phyloP scores from a whole-genome alignment of 2,888 invertebrate genomes.

The Hypena proboscidalis region DNA sequence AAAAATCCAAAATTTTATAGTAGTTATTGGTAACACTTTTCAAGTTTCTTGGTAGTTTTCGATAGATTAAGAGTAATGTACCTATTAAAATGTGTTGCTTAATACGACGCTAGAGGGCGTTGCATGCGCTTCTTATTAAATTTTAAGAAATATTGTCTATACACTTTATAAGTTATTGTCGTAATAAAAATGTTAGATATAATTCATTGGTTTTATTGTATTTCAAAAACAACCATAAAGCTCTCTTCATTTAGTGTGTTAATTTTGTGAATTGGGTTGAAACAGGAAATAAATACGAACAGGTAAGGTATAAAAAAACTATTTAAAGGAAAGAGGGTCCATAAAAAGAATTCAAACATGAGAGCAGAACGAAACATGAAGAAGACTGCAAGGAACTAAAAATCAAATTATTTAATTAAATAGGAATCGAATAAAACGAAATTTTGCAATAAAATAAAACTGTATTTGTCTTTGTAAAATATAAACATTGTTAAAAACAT shows the following conservation, averaged over 20 bases:
- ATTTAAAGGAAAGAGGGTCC: too few relatives aligned
- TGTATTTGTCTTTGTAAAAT: slow-evolving; percentile 52
- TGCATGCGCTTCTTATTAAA: slow-evolving; percentile 72
- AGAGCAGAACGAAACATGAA: too few relatives aligned
- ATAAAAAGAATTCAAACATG: too few relatives aligned
- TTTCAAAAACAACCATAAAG: too few relatives aligned
- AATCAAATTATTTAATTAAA: too few relatives aligned
- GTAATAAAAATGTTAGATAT: slow-evolving; percentile 81
- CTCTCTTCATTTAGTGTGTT: too few relatives aligned
- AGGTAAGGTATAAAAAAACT: too few relatives aligned
- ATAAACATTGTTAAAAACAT: slow-evolving; percentile 47
- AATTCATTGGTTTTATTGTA: too few relatives aligned
- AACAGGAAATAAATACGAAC: too few relatives aligned
- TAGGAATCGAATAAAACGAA: slow-evolving; percentile 16
- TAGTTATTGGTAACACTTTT: background rate
- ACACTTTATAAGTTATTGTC: slow-evolving; percentile 66
- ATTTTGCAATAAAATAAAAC: slow-evolving; percentile 45
- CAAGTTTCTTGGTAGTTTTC: slow-evolving; percentile 55
- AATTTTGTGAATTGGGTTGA: too few relatives aligned
- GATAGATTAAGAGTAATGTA: slow-evolving; percentile 52
- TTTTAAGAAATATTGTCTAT: slow-evolving; percentile 51
- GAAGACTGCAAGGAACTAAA: too few relatives aligned
- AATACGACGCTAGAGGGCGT: slow-evolving; percentile 49
- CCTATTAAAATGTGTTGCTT: slow-evolving; percentile 61
- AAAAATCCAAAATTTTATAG: too few relatives aligned